These are phyloP conservation scores for Stichopus chloronotus DNA, from an alignment of 35 echinoderm and acorn worm species.

Conservation along the genomic window DNA sequence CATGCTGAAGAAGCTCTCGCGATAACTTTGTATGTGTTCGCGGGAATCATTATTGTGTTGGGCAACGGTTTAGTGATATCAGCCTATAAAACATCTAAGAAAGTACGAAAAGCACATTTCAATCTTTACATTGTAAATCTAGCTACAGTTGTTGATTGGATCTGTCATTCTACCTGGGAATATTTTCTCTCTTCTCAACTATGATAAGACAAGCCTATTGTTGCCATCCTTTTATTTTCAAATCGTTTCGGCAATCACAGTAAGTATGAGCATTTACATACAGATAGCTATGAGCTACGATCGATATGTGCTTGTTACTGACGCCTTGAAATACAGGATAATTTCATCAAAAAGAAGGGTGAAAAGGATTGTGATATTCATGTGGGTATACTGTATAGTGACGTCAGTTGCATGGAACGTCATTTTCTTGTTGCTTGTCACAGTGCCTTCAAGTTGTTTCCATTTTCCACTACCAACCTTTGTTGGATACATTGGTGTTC, in stretches of 20 bases:
- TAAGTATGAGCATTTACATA: background rate
- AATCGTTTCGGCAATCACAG: background rate
- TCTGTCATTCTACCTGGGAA: background rate
- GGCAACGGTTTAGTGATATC: background rate
- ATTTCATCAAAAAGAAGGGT: background rate
- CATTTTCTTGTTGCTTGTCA: background rate
- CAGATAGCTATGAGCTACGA: slow-evolving; percentile 9
- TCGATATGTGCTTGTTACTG: background rate
- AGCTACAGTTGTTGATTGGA: too few species aligned
- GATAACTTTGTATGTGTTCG: background rate
- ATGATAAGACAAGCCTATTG: too few species aligned
- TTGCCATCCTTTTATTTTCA: too few species aligned
- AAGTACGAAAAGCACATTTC: background rate
- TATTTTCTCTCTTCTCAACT: background rate
- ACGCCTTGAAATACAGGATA: background rate
- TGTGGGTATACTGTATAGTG: background rate
- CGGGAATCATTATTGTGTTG: background rate
- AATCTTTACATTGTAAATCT: slow-evolving; percentile 32
- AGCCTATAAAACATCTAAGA: background rate
- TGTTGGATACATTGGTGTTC: background rate
- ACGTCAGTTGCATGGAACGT: too few species aligned
- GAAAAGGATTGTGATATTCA: background rate
- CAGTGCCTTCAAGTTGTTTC: background rate
- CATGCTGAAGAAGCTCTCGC: background rate
- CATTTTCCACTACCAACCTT: background rate